Base-by-base conservation (phyloP, 2,797 vertebrate genomes). In the Siniperca scherzeri region DNA sequence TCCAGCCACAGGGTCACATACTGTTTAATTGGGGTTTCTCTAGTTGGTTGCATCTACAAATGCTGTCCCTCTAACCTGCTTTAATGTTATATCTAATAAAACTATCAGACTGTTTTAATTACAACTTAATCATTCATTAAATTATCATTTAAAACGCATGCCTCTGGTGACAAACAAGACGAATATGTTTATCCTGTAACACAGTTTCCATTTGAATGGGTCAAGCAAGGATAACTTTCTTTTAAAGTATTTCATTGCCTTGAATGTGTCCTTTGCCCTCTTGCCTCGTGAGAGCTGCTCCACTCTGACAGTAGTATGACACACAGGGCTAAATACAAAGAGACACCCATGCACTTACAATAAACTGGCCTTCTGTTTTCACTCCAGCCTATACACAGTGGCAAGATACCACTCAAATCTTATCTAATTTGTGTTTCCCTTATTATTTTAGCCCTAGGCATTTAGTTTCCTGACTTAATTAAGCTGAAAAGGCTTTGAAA, bases 401-500 rank as follows among this genome's bases (percentile, higher is more conserved):
- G 71, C 48, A 21, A 33, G 60, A 68, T 8, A 56, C 71, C 64
- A 55, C 59, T 87, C 48, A 71, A 36, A 50, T 61, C 33, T 50
- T 52, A 60, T 82, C 71, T 77, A 71, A 84, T 78, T 62, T 40
- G 25, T 30, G 9, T 60, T 70, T 21, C 40, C 44, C 8, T 56
- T 77, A 7, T 69, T 66, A 74, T 78, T 74, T 48, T 61, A 60
- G 17, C 38, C 16, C 22, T 77, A 36, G 70, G 27, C 62, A 78
- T 83, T 84, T 70, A 16, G 50, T 68, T 70, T 70, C 57, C 61
- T 65, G 68, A 42, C 46, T 89, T 60, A 27, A 74, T 78, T 74
- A 67, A 30, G 50, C 50, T 3, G 3, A 53, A 61, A 74, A 25
- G 22, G 13, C 10, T 74, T 77, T 52, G 25, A 69, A 79, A 87